These are phyloP conservation scores for Helobdella robusta DNA, from an alignment of 2,888 invertebrate species.

Conservation along the genomic window DNA sequence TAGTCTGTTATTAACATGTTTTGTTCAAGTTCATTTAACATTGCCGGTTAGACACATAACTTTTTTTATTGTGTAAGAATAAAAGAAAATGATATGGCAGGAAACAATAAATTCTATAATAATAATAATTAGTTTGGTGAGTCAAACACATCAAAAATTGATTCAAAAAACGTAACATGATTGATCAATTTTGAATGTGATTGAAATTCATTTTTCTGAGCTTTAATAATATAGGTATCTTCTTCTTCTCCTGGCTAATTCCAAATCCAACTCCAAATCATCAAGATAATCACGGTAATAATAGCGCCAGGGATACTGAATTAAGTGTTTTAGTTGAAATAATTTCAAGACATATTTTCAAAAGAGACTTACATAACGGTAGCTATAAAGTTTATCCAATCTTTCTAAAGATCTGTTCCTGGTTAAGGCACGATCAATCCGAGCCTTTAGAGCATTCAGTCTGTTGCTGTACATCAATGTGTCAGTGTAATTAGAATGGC, in stretches of 20 bases:
- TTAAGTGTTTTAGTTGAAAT: no score
- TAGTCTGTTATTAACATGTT: no score
- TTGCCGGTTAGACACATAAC: no score
- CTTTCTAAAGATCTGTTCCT: constrained; percentile 26
- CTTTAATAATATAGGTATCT: background rate
- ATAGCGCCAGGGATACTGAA: background rate
- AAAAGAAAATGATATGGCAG: background rate
- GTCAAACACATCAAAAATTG: no score
- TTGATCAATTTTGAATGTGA: background rate
- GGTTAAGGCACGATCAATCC: constrained; percentile 25
- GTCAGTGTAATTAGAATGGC: no score
- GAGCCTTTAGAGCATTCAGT: no score
- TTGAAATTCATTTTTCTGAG: background rate
- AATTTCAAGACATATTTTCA: background rate
- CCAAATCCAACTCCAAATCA: constrained; percentile 21
- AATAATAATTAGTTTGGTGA: no score
- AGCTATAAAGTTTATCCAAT: constrained; percentile 1
- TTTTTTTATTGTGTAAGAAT: no score
- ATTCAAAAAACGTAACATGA: no score
- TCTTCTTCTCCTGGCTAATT: constrained; percentile 18
- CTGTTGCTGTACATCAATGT: no score
- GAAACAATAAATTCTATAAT: background rate
- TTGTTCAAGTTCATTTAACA: no score
- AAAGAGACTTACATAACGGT: background rate
- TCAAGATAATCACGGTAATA: constrained; percentile 20